Conservation (phyloP, 2,888 invertebrate genomes). For the Synanthedon vespiformis region DNA sequence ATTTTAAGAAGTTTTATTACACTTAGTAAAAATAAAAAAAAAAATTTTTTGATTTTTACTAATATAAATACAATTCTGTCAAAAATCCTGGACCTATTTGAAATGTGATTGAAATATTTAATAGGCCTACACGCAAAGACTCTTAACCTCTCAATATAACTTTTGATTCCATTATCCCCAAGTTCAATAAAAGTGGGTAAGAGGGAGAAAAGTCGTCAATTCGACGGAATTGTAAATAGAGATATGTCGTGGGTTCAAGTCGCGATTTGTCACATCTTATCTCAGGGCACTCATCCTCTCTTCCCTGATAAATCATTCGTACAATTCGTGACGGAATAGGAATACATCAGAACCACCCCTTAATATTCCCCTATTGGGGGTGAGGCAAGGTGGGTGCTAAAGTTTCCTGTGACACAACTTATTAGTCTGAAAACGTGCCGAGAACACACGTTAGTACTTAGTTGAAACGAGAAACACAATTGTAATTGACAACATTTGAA, state of each 20-base stretch:
- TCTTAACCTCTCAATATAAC: conserved; percentile 13
- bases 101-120: no score
- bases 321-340: conserved; percentile 29
- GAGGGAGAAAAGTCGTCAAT: conserved; percentile 11
- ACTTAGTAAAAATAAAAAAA: no score
- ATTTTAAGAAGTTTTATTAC: no score
- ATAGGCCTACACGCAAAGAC: conserved; percentile 4
- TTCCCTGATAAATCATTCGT: conserved; percentile 38
- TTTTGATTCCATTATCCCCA: conserved; percentile 26
- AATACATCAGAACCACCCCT: conserved; percentile 23
- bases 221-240: conserved; percentile 18
- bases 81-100: no score
- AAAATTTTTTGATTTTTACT: no score
- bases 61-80: no score
- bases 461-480: no score
- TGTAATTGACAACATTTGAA: no score
- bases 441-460: conserved; percentile 2
- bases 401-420: conserved; percentile 26
- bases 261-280: conserved; percentile 43
- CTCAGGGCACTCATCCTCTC: conserved; percentile 21
- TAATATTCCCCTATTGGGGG: conserved; percentile 5
- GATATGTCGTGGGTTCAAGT: conserved; percentile 22
- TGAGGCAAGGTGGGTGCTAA: conserved; percentile 9
- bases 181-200: conserved; percentile 9
- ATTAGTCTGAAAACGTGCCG: conserved; percentile 11